Evolutionary conservation across 1,140 invertebrate species (phyloP).

Genomic region (Aphelenchoides avenae): DNA sequence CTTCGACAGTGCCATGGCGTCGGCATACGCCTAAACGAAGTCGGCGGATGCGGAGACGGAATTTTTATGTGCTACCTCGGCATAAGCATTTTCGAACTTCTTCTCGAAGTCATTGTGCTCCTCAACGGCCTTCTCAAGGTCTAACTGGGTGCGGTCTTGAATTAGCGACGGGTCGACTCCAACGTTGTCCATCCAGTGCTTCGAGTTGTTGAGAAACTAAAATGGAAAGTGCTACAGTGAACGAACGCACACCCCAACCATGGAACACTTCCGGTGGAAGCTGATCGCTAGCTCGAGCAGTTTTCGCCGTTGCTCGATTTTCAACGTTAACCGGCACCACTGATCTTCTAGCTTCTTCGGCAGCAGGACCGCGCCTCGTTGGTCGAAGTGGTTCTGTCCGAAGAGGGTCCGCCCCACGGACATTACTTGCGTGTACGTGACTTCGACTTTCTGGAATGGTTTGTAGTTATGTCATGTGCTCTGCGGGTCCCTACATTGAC

Average conservation of each 20-base stretch:
- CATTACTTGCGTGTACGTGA: slow-evolving; percentile 36
- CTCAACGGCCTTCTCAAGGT: slow-evolving; percentile 19
- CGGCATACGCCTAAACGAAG: slow-evolving; percentile 11
- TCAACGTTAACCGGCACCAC: slow-evolving; percentile 18
- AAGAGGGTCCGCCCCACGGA: slow-evolving; percentile 24
- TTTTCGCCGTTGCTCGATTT: slow-evolving; percentile 20
- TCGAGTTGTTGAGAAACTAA: slow-evolving; percentile 29
- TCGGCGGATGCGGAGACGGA: not conserved
- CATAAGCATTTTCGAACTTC: slow-evolving; percentile 19
- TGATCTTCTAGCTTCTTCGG: slow-evolving; percentile 22
- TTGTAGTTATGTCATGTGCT: not conserved
- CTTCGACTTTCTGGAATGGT: slow-evolving; percentile 30
- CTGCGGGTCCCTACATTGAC: slow-evolving; percentile 17
- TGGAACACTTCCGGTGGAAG: slow-evolving; percentile 24
- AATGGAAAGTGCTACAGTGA: not conserved
- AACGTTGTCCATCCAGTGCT: slow-evolving; percentile 27
- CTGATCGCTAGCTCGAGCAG: slow-evolving; percentile 25
- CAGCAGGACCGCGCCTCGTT: not conserved
- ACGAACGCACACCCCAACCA: not conserved
- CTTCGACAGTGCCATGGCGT: slow-evolving; percentile 15
- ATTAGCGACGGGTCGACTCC: slow-evolving; percentile 29
- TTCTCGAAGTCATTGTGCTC: slow-evolving; percentile 33
- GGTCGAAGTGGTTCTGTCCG: not conserved
- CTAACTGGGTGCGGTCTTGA: slow-evolving; percentile 6
- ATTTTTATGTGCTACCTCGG: slow-evolving; percentile 18